A percentile compares a stretch with the other conserved stretches of the same genome.
phyloP scores from a whole-genome alignment of 2,888 invertebrate species.

The Cartodere bifasciata region DNA sequence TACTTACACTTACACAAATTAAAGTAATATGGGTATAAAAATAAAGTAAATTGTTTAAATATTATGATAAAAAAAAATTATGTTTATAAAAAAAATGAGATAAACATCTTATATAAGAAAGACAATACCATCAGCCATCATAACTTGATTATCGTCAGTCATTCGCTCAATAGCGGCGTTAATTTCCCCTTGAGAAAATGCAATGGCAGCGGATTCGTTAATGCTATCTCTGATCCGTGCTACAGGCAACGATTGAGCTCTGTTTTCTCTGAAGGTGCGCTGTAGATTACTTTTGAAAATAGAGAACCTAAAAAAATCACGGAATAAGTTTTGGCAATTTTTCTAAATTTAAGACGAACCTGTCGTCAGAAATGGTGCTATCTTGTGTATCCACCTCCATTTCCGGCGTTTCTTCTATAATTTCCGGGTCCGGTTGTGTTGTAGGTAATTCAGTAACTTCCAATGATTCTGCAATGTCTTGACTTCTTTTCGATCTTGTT shows the following conservation, averaged over 20 bases:
- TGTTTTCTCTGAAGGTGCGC: slow-evolving; percentile 63
- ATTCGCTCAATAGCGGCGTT: slow-evolving; percentile 66
- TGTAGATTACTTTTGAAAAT: slow-evolving; percentile 62
- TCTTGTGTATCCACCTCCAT: slow-evolving; percentile 15
- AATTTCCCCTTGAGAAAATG: slow-evolving; percentile 58
- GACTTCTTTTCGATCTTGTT: background rate
- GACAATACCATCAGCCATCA: slow-evolving; percentile 76
- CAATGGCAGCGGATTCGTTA: slow-evolving; percentile 44
- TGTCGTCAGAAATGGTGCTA: slow-evolving; percentile 31
- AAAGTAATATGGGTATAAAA: too few species aligned
- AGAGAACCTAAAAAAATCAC: slow-evolving; percentile 37
- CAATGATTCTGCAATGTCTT: slow-evolving; percentile 5
- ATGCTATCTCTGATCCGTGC: slow-evolving; percentile 51
- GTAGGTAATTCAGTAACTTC: too few species aligned
- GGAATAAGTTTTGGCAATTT: background rate
- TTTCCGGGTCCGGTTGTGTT: slow-evolving; percentile 6
- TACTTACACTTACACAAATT: too few species aligned
- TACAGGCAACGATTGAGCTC: slow-evolving; percentile 62
- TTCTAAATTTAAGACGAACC: slow-evolving; percentile 20
- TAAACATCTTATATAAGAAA: slow-evolving; percentile 77
- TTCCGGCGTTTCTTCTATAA: slow-evolving; percentile 8
- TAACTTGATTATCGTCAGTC: slow-evolving; percentile 84
- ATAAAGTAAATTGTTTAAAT: too few species aligned
- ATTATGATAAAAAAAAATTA: too few species aligned
- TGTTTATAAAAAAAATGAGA: too few species aligned